Conservation (phyloP, 23 tunicate species). For the Styela plicata region DNA sequence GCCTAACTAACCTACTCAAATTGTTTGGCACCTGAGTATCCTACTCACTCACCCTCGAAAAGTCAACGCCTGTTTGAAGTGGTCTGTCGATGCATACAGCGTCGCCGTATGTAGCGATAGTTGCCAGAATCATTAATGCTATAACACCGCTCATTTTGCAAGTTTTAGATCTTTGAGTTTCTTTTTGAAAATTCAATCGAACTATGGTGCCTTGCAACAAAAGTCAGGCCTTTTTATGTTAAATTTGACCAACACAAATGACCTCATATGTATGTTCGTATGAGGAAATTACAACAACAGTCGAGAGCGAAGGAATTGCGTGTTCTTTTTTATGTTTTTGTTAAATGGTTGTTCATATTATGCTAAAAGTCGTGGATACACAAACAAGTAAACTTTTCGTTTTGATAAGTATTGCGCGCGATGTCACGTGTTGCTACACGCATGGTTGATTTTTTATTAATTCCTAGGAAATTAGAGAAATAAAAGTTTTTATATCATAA, state of each 20-base stretch:
- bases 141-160: background rate
- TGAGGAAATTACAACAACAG: background rate
- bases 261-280: background rate
- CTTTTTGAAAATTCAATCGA: no score
- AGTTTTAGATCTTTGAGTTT: background rate
- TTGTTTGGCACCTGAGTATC: no score
- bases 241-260: background rate
- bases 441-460: no score
- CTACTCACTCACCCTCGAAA: conserved; percentile 4
- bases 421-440: no score
- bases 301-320: background rate
- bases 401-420: no score
- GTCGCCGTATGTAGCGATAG: background rate
- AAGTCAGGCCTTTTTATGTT: background rate
- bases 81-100: background rate
- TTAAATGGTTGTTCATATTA: no score
- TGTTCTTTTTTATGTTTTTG: no score
- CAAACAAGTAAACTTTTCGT: no score
- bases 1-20: no score
- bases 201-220: background rate
- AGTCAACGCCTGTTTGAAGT: background rate
- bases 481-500: no score
- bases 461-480: no score
- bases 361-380: no score
- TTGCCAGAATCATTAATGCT: background rate